Percentiles rank a stretch among this genome's conserved stretches.
These are phyloP conservation scores for Prinia subflava DNA, from an alignment of 2,113 vertebrate species.

Conservation along the genomic window DNA sequence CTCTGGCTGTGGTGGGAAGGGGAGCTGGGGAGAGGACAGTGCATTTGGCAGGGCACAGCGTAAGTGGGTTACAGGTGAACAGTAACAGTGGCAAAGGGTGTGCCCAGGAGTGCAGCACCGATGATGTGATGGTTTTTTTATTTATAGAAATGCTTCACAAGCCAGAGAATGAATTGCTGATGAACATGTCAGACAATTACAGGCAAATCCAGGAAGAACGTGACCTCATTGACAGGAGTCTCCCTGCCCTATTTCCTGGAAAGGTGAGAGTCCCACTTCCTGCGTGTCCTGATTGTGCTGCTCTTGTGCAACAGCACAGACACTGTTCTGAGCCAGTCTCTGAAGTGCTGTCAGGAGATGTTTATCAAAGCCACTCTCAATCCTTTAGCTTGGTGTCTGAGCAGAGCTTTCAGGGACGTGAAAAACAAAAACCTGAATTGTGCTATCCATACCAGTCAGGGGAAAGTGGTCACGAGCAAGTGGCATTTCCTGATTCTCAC, in stretches of 20 bases:
- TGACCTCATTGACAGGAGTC: constrained; percentile 72
- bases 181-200: constrained; percentile 79
- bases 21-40: background rate
- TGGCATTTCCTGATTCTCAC: background rate
- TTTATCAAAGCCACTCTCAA: background rate
- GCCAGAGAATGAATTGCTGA: constrained; percentile 78
- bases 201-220: constrained; percentile 81
- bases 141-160: constrained; percentile 74
- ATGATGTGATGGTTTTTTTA: background rate
- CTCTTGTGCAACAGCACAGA: background rate
- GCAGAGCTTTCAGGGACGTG: background rate
- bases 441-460: background rate
- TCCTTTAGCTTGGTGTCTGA: background rate
- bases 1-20: background rate
- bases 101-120: background rate
- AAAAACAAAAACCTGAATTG: background rate
- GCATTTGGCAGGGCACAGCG: background rate
- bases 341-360: background rate
- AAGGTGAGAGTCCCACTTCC: constrained; percentile 70
- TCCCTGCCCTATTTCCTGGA: constrained; percentile 73
- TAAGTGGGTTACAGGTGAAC: background rate
- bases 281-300: background rate
- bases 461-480: background rate
- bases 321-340: background rate
- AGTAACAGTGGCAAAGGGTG: background rate